phyloP scores from a whole-genome alignment of 2,888 invertebrate species.

The Cantharis lateralis region DNA sequence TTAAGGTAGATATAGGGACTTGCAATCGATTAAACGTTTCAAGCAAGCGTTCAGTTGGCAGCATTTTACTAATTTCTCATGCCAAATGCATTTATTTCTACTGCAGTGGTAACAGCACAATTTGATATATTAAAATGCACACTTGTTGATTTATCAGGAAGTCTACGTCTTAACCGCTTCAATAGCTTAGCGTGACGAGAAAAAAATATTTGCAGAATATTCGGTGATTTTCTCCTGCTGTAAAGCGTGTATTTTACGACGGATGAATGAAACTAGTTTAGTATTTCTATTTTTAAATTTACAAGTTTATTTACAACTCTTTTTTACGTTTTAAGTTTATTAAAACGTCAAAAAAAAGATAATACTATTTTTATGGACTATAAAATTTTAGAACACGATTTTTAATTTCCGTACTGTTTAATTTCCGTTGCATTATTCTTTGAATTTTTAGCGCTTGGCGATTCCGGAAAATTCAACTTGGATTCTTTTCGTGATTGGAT shows the following conservation, averaged over 20 bases:
- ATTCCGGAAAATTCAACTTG: neutral
- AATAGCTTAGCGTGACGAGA: neutral
- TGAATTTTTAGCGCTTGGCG: neutral
- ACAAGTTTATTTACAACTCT: neutral
- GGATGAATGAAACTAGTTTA: neutral
- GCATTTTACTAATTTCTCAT: neutral
- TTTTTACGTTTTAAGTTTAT: neutral
- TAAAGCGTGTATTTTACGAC: neutral
- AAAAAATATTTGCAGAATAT: neutral
- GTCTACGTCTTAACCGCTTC: neutral
- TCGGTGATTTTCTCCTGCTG: neutral
- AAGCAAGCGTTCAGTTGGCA: neutral
- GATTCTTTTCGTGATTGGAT: neutral
- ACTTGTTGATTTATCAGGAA: neutral
- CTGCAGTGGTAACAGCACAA: too few relatives aligned
- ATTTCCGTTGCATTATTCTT: neutral
- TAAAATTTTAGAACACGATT: neutral
- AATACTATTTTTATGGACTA: neutral
- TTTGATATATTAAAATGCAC: too few relatives aligned
- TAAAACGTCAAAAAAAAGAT: neutral
- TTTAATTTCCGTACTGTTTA: neutral
- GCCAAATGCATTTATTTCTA: neutral
- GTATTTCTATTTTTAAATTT: neutral
- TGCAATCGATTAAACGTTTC: neutral
- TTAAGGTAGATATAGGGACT: neutral